Evolutionary conservation across 2,888 invertebrate genomes (phyloP).

Genomic region (Caenorhabditis imperialis): DNA sequence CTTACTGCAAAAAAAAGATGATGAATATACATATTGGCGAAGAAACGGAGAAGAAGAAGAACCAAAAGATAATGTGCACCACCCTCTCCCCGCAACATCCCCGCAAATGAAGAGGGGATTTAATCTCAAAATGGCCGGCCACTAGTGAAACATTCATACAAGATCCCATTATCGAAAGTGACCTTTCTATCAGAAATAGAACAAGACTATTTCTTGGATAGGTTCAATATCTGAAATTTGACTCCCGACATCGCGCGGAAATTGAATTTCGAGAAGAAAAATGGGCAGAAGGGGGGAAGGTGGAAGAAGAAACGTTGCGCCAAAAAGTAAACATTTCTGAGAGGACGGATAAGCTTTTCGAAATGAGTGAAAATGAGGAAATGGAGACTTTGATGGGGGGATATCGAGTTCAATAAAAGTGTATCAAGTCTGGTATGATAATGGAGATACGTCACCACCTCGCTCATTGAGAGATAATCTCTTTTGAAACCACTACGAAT

Average conservation of each 20-base stretch:
- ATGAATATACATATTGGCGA: too few species aligned
- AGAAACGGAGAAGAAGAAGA: too few species aligned
- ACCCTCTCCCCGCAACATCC: too few species aligned
- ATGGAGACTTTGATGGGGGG: too few species aligned
- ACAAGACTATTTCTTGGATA: slow-evolving; percentile 9
- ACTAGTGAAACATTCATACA: slow-evolving; percentile 25
- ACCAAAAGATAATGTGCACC: too few species aligned
- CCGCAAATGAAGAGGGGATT: slow-evolving; percentile 19
- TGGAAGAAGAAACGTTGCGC: slow-evolving; percentile 30
- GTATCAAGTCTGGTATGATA: too few species aligned
- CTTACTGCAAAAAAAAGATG: too few species aligned
- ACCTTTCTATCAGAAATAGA: background rate
- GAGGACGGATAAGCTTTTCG: slow-evolving; percentile 39
- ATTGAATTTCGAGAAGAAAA: slow-evolving; percentile 30
- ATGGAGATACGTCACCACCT: too few species aligned
- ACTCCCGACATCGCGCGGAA: slow-evolving; percentile 16
- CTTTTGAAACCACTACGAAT: too few species aligned
- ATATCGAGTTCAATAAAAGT: too few species aligned
- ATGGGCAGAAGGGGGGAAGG: background rate
- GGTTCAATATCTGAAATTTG: slow-evolving; percentile 34
- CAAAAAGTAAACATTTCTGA: slow-evolving; percentile 49
- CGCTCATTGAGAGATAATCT: too few species aligned
- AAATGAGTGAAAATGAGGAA: too few species aligned
- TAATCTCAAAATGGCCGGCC: slow-evolving; percentile 43
- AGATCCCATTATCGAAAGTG: slow-evolving; percentile 23